Conservation (phyloP, 2,797 vertebrate genomes). For the Gila robusta region DNA sequence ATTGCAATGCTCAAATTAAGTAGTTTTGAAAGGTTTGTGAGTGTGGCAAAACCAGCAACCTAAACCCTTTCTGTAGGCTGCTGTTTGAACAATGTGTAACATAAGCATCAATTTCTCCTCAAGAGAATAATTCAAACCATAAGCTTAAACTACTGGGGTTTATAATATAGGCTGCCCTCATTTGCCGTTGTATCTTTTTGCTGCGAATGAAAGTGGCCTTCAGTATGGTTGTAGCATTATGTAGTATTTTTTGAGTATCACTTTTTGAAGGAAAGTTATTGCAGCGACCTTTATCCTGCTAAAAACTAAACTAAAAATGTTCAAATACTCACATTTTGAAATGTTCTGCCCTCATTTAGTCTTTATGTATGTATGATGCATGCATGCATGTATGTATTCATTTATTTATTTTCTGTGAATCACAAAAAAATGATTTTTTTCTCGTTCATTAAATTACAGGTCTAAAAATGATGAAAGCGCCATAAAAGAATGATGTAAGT, state of each 20-base stretch:
- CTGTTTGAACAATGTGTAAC: constrained; percentile 66
- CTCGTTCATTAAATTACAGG: too few species aligned
- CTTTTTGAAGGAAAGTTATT: background rate
- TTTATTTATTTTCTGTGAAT: background rate
- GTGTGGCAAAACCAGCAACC: constrained; percentile 20
- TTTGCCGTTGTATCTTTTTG: background rate
- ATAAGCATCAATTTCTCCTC: constrained; percentile 69
- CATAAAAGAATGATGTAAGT: background rate
- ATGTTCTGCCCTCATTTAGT: background rate
- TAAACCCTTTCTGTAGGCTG: constrained; percentile 55
- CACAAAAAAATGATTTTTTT: background rate
- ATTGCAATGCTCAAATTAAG: background rate
- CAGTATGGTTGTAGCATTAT: background rate
- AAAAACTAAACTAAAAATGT: background rate
- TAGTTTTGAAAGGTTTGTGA: constrained; percentile 5
- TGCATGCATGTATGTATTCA: background rate
- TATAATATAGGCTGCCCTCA: constrained; percentile 4
- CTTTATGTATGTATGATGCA: too few species aligned
- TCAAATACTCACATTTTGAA: background rate
- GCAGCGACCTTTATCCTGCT: background rate
- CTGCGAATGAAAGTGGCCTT: background rate
- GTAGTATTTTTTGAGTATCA: background rate
- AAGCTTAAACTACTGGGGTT: constrained; percentile 59
- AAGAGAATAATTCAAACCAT: constrained; percentile 59
- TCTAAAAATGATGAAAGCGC: background rate